Base-by-base conservation (phyloP, 2,113 vertebrate genomes). In the Cyanoliseus patagonus region DNA sequence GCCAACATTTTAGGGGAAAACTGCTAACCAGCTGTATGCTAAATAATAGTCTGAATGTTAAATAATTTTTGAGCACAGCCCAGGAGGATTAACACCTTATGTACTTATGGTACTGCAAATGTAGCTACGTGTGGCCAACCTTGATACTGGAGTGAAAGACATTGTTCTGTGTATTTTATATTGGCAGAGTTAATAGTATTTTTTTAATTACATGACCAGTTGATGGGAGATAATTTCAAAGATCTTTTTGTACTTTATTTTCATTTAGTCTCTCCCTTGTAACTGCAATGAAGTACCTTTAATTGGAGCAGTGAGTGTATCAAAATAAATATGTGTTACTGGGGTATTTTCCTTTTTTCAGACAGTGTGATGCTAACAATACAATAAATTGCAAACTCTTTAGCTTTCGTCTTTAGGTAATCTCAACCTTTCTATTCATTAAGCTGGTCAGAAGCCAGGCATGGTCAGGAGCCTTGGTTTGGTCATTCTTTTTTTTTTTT, bases 1-100 rank as follows among this genome's bases (percentile, higher is more conserved):
- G 99, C 99, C 99, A 99, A 97, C 97, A 97, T 98, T 97, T 98
- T 97, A 98, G 98, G 98, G 97, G 97, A 96, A 98, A 98, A 98
- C 98, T 98, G 98, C 98, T 98, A 98, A 98, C 98, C 99, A 99
- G 99, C 99, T 99, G 99, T 99, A 99, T 98, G 98, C 98, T 99
- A 99, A 99, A 98, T 99, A 99, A 99, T 98, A 98, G 98, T 97
- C 97, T 98, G 97, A 98, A 98, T 98, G 98, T 98, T 99, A 98
- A 99, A 99, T 98, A 99, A 98, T 98, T 98, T 98, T 98, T 97
- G 97, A 98, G 98, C 98, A 66, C 97, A 98, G 97, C 98, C 98
- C 98, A 96, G 96, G 97, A 97, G 97, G 97, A 98, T 99, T 99
- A 99, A 99, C 99, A 99, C 98, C 98, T 99, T 98, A 97, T 98